Evolutionary conservation across 2,797 vertebrate species (phyloP).

Genomic region (Pseudotriccus pelzelni): DNA sequence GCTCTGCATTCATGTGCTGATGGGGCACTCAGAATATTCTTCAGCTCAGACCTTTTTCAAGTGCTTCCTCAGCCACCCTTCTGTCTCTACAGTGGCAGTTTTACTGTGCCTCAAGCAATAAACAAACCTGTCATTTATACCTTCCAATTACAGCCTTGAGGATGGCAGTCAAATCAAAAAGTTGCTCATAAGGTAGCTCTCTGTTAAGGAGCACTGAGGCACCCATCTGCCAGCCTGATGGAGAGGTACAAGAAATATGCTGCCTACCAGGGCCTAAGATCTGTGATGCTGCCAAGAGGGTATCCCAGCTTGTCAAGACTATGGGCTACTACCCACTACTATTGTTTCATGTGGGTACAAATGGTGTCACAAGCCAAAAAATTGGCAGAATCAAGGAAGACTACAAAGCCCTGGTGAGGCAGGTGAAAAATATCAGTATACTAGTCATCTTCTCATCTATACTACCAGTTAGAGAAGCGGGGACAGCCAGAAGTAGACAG

Average conservation of each 20-base stretch:
- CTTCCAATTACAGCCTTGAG: neutral
- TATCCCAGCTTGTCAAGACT: neutral
- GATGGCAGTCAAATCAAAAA: neutral
- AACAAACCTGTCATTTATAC: neutral
- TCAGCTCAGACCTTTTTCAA: neutral
- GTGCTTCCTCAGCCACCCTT: neutral
- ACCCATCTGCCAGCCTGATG: neutral
- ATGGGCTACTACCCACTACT: accelerated
- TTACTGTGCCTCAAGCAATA: neutral
- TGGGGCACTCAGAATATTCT: neutral
- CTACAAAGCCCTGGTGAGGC: neutral
- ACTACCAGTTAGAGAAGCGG: neutral
- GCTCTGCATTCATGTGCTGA: neutral
- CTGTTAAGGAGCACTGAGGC: neutral
- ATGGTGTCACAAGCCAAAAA: accelerated
- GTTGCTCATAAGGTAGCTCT: neutral
- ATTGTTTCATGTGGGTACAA: neutral
- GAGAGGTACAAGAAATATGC: neutral
- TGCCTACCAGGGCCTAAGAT: neutral
- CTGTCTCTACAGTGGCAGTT: neutral
- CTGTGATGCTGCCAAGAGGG: neutral
- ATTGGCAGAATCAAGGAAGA: neutral
- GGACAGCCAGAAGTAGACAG: neutral
- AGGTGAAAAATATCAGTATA: neutral
- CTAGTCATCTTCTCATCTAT: neutral